Evolutionary conservation across 2,888 invertebrate species (phyloP), one percentile per base, ranked within the genome.

Genomic region (Platycheirus rosarum): DNA sequence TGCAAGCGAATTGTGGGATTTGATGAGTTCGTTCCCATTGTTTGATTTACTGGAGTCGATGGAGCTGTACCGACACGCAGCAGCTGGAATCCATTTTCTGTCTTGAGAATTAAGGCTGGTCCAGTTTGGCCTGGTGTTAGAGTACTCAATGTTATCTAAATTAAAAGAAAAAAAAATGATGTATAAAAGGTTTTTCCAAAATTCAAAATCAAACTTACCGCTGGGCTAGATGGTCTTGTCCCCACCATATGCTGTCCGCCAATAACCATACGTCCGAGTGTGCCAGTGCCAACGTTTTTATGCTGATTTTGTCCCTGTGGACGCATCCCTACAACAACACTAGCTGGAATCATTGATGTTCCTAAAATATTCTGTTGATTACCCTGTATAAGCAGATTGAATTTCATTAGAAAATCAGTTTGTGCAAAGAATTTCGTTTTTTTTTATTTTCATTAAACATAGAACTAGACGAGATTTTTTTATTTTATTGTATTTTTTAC

Each of bases 11-110:
- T 95, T 90, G 94, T 94, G 88, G 93, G 91, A 88, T 92, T 93
- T 86, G 93, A 92, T 89, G 92, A 92, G 88, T 93, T 92, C 85
- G 88, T 87, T 86, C 93, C 92, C 86, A 91, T 88, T 85, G 90
- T 91, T 86, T 91, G 91, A 86, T 89, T 89, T 85, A 88, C 87
- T 84, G 92, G 91, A 86, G 93, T 92, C 77, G 93, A 91, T 75
- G 96, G 94, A 85, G 96, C 94, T 86, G 96, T 95, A 85, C 96
- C 96, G 87, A 97, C 96, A 90, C 97, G 94, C 89, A 98, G 92
- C 90, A 98, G 92, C 91, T 98, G 97, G 91, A 96, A 96, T 89
- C 98, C 98, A 93, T 96, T 97, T 92, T 98, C 98, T 89, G 98
- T 98, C 93, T 97, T 98, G 91, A 98, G 93, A 90, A 98, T 93